These are phyloP conservation scores for Budorcas taxicolor DNA, from an alignment of 2,113 vertebrate species.

Conservation along the genomic window DNA sequence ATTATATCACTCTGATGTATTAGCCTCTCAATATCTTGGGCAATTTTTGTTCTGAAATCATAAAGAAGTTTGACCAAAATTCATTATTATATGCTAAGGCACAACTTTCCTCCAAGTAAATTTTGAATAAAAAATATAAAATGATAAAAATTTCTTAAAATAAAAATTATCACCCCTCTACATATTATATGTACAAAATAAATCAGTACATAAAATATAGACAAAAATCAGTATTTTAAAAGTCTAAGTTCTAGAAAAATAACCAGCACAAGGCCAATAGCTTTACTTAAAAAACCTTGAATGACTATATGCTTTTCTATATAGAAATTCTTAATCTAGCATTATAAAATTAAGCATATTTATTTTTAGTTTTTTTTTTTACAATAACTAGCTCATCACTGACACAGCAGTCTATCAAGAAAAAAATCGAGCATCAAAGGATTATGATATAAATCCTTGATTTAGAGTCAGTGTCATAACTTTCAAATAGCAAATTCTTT, in stretches of 20 bases:
- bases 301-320: background rate
- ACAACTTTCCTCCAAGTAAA: background rate
- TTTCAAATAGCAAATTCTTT: background rate
- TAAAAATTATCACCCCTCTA: background rate
- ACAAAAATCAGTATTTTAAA: background rate
- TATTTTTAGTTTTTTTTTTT: conserved; percentile 6
- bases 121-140: background rate
- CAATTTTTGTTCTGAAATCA: conserved; percentile 92
- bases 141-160: background rate
- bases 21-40: conserved; percentile 97
- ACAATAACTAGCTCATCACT: background rate
- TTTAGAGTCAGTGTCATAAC: background rate
- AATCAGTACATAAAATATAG: background rate
- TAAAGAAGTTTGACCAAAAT: conserved; percentile 53
- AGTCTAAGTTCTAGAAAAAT: background rate
- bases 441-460: background rate
- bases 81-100: background rate
- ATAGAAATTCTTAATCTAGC: conserved; percentile 19
- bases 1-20: conserved; percentile 96
- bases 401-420: background rate
- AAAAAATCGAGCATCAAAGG: background rate
- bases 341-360: background rate
- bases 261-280: background rate
- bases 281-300: background rate
- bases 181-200: background rate